A percentile compares a stretch with the other conserved stretches of the same genome.
These are phyloP conservation scores for Taphrorychus bicolor DNA, from an alignment of 2,888 invertebrate species.

Conservation along the genomic window DNA sequence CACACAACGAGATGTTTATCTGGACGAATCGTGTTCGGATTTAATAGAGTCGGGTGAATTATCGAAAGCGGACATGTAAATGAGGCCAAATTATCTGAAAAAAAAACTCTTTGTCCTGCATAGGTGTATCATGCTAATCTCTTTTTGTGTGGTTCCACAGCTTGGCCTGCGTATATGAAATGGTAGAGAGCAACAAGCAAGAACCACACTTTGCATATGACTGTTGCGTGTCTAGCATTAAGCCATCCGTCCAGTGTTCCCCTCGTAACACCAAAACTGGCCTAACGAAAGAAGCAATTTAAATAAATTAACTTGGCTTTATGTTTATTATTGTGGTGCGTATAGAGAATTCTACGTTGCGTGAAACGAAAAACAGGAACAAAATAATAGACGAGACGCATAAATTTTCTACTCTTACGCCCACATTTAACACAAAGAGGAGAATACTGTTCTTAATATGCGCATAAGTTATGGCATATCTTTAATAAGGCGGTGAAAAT, in stretches of 20 bases:
- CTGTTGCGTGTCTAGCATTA: neutral
- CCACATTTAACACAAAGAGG: constrained; percentile 28
- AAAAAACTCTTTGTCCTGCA: constrained; percentile 26
- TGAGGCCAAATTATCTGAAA: constrained; percentile 25
- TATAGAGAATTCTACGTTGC: constrained; percentile 34
- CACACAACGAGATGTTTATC: constrained; percentile 14
- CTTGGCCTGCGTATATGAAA: neutral
- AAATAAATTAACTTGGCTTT: constrained; percentile 32
- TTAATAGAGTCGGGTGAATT: constrained; percentile 24
- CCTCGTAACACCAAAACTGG: neutral
- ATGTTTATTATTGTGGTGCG: constrained; percentile 34
- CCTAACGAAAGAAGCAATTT: constrained; percentile 23
- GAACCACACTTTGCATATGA: neutral
- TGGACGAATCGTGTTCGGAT: constrained; percentile 17
- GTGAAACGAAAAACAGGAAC: constrained; percentile 36
- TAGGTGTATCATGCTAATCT: constrained; percentile 27
- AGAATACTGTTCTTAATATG: constrained; percentile 27
- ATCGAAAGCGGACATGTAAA: constrained; percentile 31
- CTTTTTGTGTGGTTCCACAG: neutral
- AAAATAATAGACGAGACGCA: constrained; percentile 31
- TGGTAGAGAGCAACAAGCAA: neutral
- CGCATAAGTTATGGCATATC: constrained; percentile 10
- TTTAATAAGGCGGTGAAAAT: constrained; percentile 16
- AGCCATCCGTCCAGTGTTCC: neutral
- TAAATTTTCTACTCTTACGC: constrained; percentile 39